Percentiles rank a stretch among this genome's conserved stretches.
Evolutionary conservation across 2,113 vertebrate genomes (phyloP).

Genomic region (Bathybates hornii): DNA sequence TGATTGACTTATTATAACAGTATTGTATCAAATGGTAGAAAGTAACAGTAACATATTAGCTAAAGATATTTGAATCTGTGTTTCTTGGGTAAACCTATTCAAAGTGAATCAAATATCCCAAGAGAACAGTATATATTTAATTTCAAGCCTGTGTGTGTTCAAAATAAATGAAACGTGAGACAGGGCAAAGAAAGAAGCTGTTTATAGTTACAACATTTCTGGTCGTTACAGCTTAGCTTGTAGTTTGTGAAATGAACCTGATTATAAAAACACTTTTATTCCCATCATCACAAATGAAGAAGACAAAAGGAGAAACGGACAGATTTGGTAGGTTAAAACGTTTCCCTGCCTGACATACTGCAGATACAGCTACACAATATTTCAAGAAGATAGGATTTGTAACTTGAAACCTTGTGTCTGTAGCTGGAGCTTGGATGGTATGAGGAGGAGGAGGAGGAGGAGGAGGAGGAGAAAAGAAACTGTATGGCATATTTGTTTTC

Average conservation of each 20-base stretch:
- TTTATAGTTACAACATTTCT: not conserved
- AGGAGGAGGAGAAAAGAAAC: not conserved
- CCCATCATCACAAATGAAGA: not conserved
- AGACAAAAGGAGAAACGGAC: not conserved
- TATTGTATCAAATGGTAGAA: not conserved
- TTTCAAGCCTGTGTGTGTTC: not conserved
- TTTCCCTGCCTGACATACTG: not conserved
- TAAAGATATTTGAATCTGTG: not conserved
- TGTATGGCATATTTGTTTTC: not conserved
- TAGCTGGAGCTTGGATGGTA: not conserved
- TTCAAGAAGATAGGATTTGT: not conserved
- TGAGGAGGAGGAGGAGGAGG: not conserved
- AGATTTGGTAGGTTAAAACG: not conserved
- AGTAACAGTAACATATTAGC: not conserved
- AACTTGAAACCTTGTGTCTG: constrained; percentile 2
- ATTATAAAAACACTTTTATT: not conserved
- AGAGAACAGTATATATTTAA: not conserved
- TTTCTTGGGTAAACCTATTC: not conserved
- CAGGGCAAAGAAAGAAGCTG: not conserved
- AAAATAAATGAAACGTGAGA: not conserved
- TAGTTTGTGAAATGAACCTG: not conserved
- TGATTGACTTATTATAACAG: not conserved
- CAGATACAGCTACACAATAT: not conserved
- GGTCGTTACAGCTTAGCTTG: not conserved
- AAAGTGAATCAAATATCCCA: not conserved